Evolutionary conservation across 2,888 invertebrate genomes (phyloP), one percentile per base, ranked within the genome.

Genomic region (Drosophila histrio): DNA sequence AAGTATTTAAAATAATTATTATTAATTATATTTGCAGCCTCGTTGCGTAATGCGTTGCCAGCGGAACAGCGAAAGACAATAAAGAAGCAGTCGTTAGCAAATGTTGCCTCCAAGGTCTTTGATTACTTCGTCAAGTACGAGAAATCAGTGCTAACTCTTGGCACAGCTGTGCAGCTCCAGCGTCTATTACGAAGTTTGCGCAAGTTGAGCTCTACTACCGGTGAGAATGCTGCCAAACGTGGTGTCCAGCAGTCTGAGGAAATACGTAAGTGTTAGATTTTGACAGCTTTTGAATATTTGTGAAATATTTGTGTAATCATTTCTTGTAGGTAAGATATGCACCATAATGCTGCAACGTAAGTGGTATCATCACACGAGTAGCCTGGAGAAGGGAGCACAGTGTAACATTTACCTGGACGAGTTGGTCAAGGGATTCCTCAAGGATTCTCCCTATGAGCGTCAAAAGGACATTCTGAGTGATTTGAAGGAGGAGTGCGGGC

Each of bases 281-380:
- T 3, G 13, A 11, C 2, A 2, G 28, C n/a, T 3, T 3, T 11
- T 9, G 2, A 3, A 3, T 7, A 24, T 17, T 6, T 30, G 11
- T 8, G 3, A 15, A 22, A 17, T 17, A n/a, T n/a, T n/a, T 11
- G 3, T 8, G 15, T 6, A 8, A 7, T 4, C 4, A 13, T 8
- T 38, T 11, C n/a, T 38, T 34, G 4, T 13, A 91, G 93, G 92
- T 19, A 85, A 89, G 8, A 88, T 93, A 13, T 92, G 93, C 63
- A 92, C 93, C 62, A 92, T 92, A 44, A 92, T 96, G 76, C 92
- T 97, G 72, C 93, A 92, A 30, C 93, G 93, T 56, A 94, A 94
- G 69, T 97, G 97, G 97, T 94, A 94, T 78, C 93, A 94, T 66
- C 90, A 92, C 36, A 93, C 94, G 76, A 95, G 95, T 2, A 87